Evolutionary conservation across 2,888 invertebrate species (phyloP).

Genomic region (Saturnia japonica): DNA sequence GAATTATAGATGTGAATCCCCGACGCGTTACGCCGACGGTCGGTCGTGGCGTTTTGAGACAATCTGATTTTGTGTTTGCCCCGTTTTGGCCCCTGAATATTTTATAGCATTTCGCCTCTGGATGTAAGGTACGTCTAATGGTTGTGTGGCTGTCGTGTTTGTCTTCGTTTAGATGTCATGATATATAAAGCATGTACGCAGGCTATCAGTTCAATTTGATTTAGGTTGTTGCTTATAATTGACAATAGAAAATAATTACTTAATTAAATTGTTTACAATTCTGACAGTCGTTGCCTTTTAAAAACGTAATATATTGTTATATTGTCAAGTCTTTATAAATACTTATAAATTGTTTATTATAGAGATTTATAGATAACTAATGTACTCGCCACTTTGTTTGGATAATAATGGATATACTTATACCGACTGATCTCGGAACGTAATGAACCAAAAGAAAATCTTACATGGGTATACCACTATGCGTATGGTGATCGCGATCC

Average conservation of each 20-base stretch:
- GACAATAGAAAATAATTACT: constrained; percentile 7
- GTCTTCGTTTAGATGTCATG: constrained; percentile 28
- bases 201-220: constrained; percentile 1
- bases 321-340: neutral
- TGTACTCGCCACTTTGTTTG: no score
- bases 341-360: no score
- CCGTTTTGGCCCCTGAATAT: constrained; percentile 76
- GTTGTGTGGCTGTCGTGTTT: constrained; percentile 54
- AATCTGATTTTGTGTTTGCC: constrained; percentile 79
- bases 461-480: no score
- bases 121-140: constrained; percentile 67
- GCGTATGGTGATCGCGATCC: no score
- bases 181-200: constrained; percentile 1
- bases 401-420: no score
- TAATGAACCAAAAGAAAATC: no score
- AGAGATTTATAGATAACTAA: no score
- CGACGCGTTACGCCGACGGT: constrained; percentile 66
- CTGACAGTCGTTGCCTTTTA: neutral
- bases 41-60: constrained; percentile 80
- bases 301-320: neutral
- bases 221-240: neutral
- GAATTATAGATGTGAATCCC: constrained; percentile 76
- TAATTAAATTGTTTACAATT: neutral
- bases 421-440: no score
- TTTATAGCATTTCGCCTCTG: constrained; percentile 69